A percentile compares a stretch with the other conserved stretches of the same genome.
These are phyloP conservation scores for Drosophila dives DNA, from an alignment of 2,888 invertebrate species.

Conservation along the genomic window DNA sequence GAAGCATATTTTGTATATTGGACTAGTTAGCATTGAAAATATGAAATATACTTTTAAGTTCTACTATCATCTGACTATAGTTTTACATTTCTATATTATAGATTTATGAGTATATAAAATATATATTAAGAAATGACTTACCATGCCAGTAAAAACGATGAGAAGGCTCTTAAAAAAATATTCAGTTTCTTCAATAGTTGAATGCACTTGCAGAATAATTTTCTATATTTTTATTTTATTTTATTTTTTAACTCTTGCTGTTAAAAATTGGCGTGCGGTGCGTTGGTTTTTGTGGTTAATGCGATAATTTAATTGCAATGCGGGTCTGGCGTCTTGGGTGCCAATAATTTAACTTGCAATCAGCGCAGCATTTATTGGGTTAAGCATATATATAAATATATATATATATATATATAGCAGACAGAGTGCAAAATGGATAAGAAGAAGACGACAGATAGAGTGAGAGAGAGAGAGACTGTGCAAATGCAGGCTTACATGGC, in stretches of 20 bases:
- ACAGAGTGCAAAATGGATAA: conserved; percentile 6
- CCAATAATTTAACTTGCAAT: conserved; percentile 79
- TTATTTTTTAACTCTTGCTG: conserved; percentile 21
- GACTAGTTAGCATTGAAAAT: not conserved
- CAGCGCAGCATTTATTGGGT: conserved; percentile 74
- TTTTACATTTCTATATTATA: not conserved
- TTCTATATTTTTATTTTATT: not conserved
- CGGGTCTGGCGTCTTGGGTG: conserved; percentile 64
- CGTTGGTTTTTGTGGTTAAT: conserved; percentile 71
- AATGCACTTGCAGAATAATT: not conserved
- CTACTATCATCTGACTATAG: not conserved
- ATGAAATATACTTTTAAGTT: not conserved
- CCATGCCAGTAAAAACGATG: not conserved
- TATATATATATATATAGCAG: not conserved
- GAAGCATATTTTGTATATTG: not conserved
- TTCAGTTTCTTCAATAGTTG: not conserved
- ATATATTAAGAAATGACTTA: not conserved
- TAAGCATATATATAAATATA: conserved; percentile 44
- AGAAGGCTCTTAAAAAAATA: not conserved
- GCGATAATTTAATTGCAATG: conserved; percentile 82
- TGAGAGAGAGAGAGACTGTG: conserved; percentile 1
- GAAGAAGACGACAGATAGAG: not conserved
- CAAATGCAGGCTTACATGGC: conserved; percentile 47
- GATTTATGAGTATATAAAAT: not conserved
- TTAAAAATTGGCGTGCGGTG: conserved; percentile 25